Evolutionary conservation across 2,888 invertebrate species (phyloP), one percentile per base, ranked within the genome.

Genomic region (Neoaliturus tenellus): DNA sequence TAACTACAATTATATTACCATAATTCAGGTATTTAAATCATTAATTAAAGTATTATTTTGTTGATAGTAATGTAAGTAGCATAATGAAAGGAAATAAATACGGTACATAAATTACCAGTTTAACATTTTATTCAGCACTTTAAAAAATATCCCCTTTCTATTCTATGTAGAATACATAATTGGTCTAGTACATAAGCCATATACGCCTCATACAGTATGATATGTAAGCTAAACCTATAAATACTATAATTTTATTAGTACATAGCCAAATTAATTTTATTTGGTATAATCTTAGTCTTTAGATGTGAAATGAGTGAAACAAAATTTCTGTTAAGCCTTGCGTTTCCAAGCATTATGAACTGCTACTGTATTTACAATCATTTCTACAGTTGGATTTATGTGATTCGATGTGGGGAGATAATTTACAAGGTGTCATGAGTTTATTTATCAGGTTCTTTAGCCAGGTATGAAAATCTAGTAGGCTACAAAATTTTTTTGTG

Each of bases 91-190:
- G n/a, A n/a, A 44, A 44, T 35, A 44, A 44, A 44, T 14, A 44
- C n/a, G n/a, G 44, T 14, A 20, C 55, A 55, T 2, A 39, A 39
- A 20, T 28, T 55, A 51, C 78, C 35, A 51, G 78, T 55, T 48
- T 78, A 78, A 78, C 78, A 78, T 84, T 82, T 82, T 82, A 75
- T 82, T 84, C 84, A 84, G 81, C 80, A 81, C 62, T 84, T 84
- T 81, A 84, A 84, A 84, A 84, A 84, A 84, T 81, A 84, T 83
- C 83, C 83, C 83, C 83, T 84, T 84, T 81, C 84, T 84, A 84
- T 25, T 75, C 84, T 84, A 84, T 51, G 81, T 84, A 84, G 84
- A 84, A 84, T 84, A 84, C 81, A 84, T 75, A 58, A 84, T 83
- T 84, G 84, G 85, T 85, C 85, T 84, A 78, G 69, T 84, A 78